A percentile compares a stretch with the other conserved stretches of the same genome.
phyloP scores from a whole-genome alignment of 2,888 invertebrate genomes.

The Drosophila greeni region DNA sequence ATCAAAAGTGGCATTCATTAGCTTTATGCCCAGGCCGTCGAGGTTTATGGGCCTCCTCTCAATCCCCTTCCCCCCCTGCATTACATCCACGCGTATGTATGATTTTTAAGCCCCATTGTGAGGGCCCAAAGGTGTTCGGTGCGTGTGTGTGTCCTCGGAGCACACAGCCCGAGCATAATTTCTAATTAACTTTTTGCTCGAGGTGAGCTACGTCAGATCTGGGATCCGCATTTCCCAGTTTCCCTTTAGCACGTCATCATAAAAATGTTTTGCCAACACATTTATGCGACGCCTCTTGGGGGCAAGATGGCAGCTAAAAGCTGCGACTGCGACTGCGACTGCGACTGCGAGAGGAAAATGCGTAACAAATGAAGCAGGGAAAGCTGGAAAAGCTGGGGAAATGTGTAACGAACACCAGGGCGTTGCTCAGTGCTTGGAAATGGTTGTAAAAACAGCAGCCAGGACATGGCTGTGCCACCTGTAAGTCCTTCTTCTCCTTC shows the following conservation, averaged over 20 bases:
- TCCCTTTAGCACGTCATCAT: constrained; percentile 73
- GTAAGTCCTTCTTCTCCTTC: constrained; percentile 47
- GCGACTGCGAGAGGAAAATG: constrained; percentile 38
- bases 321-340: no score
- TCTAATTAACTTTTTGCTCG: constrained; percentile 68
- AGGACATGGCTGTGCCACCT: constrained; percentile 60
- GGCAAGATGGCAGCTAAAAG: constrained; percentile 19
- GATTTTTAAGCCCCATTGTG: constrained; percentile 30
- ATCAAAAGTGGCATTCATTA: constrained; percentile 65
- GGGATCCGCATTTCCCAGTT: constrained; percentile 37
- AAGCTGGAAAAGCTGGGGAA: constrained; percentile 40
- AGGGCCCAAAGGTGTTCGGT: constrained; percentile 57
- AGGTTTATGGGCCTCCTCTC: constrained; percentile 13
- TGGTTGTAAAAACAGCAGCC: constrained; percentile 63
- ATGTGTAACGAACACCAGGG: constrained; percentile 49
- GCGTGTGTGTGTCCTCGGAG: constrained; percentile 7
- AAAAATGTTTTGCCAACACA: constrained; percentile 71
- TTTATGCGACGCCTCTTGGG: constrained; percentile 65
- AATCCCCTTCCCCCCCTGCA: not conserved
- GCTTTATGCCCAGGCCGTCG: constrained; percentile 38
- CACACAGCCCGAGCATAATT: constrained; percentile 66
- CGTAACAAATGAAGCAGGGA: constrained; percentile 69
- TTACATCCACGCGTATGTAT: constrained; percentile 1
- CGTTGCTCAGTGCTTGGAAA: constrained; percentile 34
- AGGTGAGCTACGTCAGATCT: constrained; percentile 16